Base-by-base conservation (phyloP, 2,113 vertebrate genomes). In the Marmota flaviventris region DNA sequence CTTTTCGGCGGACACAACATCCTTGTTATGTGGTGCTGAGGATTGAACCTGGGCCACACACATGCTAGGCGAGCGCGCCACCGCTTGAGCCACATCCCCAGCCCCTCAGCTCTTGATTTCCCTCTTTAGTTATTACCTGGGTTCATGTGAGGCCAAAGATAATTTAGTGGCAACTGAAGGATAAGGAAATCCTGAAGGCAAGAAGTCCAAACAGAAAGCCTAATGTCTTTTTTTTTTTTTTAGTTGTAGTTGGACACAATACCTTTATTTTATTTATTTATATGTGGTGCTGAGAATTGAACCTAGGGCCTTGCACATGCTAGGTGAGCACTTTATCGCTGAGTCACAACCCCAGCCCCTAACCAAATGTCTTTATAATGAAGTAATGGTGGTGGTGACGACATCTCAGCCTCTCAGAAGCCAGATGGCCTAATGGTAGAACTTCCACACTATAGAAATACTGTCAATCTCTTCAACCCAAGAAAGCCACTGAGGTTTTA, bases 351-450 rank as follows among this genome's bases (percentile, higher is more conserved):
- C 45, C 45, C 45, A 45, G 45, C 45, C 45, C 45, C 45, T 45
- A 45, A 45, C 45, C 45, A 9, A 45, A 45, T 45, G 37, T 45
- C 67, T 82, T 93, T 37, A 75, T 88, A 13, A 85, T 39, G 58
- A 92, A 85, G 51, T 67, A 20, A 48, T 34, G 14, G 29, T 82
- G 25, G 32, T 72, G 8, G 77, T 45, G 45, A n/a, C 75, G 32
- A 20, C n/a, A 73, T 83, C 61, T 89, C 81, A 42, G 34, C 48
- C 70, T 96, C 51, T 88, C 8, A 94, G 56, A 69, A 85, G 45
- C 27, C 42, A 87, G 20, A 25, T 85, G 70, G 37, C 53, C 63
- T 84, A 13, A 2, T 75, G 51, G 25, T 45, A 78, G 48, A 79
- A 22, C n/a, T 95, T 94, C 37, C 58, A 32, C 16, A 48, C 4